These are phyloP conservation scores for Unio delphinus DNA, from an alignment of 2,888 invertebrate species.

Conservation along the genomic window DNA sequence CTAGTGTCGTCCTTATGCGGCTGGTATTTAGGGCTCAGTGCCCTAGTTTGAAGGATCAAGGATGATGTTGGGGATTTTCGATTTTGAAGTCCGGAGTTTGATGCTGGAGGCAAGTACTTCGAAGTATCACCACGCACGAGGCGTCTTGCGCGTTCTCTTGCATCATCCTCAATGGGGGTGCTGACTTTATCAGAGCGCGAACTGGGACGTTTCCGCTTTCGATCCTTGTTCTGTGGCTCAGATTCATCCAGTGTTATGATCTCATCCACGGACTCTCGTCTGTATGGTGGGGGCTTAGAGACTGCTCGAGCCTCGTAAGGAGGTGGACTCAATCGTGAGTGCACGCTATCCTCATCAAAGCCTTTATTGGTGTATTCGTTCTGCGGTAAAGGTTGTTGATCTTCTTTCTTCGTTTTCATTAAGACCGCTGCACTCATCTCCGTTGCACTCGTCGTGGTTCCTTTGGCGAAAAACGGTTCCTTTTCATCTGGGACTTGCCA, in stretches of 20 bases:
- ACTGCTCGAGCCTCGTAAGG: slow-evolving; percentile 12
- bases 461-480: slow-evolving; percentile 12
- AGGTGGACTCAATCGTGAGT: slow-evolving; percentile 2
- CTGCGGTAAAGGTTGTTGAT: slow-evolving; percentile 8
- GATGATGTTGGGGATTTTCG: slow-evolving; percentile 32
- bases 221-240: slow-evolving; percentile 9
- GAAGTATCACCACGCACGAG: slow-evolving; percentile 28
- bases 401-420: background rate
- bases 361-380: slow-evolving; percentile 22
- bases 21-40: slow-evolving; percentile 25
- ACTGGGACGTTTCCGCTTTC: slow-evolving; percentile 24
- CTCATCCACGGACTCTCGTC: slow-evolving; percentile 34
- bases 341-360: slow-evolving; percentile 16
- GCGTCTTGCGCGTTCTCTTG: slow-evolving; percentile 27
- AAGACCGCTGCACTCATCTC: slow-evolving; percentile 4
- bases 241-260: slow-evolving; percentile 30
- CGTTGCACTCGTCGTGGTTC: background rate
- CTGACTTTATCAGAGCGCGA: slow-evolving; percentile 4
- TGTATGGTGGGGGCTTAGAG: slow-evolving; percentile 38
- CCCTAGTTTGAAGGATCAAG: slow-evolving; percentile 27
- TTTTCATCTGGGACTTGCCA: slow-evolving; percentile 42
- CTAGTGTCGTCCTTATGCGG: slow-evolving; percentile 10
- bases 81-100: slow-evolving; percentile 4
- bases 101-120: slow-evolving; percentile 12
- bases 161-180: slow-evolving; percentile 10